phyloP scores from a whole-genome alignment of 2,797 vertebrate species.

The Cyprinodon diabolis region DNA sequence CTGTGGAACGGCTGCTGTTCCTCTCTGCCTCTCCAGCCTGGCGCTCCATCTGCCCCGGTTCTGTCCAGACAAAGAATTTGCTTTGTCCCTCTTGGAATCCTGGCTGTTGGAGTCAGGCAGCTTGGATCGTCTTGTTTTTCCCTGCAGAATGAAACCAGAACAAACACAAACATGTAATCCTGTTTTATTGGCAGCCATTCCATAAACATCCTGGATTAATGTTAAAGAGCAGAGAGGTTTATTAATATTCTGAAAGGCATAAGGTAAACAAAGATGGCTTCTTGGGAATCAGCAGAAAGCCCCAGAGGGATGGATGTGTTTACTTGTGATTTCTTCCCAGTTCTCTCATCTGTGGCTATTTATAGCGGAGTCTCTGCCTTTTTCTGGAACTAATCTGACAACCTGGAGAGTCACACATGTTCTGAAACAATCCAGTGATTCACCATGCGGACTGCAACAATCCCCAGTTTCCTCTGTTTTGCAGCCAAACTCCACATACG shows the following conservation, averaged over 20 bases:
- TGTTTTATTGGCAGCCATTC: constrained; percentile 21
- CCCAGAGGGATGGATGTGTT: constrained; percentile 53
- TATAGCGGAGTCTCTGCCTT: constrained; percentile 59
- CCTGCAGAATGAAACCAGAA: constrained; percentile 68
- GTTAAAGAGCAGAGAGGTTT: constrained; percentile 9
- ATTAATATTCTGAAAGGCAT: constrained; percentile 40
- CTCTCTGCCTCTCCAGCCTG: constrained; percentile 76
- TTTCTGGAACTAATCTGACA: constrained; percentile 56
- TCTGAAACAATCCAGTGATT: constrained; percentile 40
- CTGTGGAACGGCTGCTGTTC: constrained; percentile 64
- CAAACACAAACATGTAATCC: constrained; percentile 16
- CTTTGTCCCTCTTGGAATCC: constrained; percentile 85
- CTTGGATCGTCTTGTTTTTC: constrained; percentile 86
- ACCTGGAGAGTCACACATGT: constrained; percentile 36
- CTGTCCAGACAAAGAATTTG: constrained; percentile 77
- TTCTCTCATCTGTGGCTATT: constrained; percentile 51
- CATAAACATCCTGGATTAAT: constrained; percentile 29
- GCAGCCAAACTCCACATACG: constrained; percentile 16
- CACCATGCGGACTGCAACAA: constrained; percentile 32
- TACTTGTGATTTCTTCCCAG: constrained; percentile 28
- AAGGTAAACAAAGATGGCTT: constrained; percentile 43
- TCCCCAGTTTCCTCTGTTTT: constrained; percentile 27
- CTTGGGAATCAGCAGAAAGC: constrained; percentile 43
- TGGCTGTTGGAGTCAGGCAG: constrained; percentile 88
- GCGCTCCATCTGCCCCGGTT: constrained; percentile 83